Conservation (phyloP, 2,888 invertebrate species). For the Reticulitermes lucifugus region DNA sequence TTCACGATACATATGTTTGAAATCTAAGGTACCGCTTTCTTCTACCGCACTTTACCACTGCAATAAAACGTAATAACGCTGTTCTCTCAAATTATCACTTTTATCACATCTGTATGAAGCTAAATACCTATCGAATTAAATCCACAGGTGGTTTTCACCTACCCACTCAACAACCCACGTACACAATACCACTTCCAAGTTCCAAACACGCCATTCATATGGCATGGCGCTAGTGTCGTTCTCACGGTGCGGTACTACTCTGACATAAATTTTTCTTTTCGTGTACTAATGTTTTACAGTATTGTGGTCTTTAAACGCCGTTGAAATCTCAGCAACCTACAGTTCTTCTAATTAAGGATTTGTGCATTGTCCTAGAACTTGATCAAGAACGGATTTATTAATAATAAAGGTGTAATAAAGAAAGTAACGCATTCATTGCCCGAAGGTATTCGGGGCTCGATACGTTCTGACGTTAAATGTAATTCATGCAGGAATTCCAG, state of each 20-base stretch:
- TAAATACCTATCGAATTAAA: neutral
- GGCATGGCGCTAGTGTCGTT: slow-evolving; percentile 47
- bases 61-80: neutral
- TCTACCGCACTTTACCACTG: neutral
- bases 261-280: neutral
- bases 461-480: neutral
- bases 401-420: neutral
- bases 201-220: slow-evolving; percentile 25
- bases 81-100: slow-evolving; percentile 5
- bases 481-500: neutral
- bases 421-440: neutral
- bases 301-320: no score
- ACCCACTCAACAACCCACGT: slow-evolving; percentile 47
- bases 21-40: neutral
- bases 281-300: neutral
- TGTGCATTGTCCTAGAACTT: no score
- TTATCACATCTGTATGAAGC: neutral
- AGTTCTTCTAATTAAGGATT: neutral
- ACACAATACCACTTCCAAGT: slow-evolving; percentile 44
- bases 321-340: neutral
- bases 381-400: neutral
- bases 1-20: neutral
- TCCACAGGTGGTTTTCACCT: slow-evolving; percentile 46
- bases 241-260: neutral
- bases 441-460: slow-evolving; percentile 4